Evolutionary conservation across 2,888 invertebrate genomes (phyloP), one percentile per base, ranked within the genome.

Genomic region (Drosophila ustulata): DNA sequence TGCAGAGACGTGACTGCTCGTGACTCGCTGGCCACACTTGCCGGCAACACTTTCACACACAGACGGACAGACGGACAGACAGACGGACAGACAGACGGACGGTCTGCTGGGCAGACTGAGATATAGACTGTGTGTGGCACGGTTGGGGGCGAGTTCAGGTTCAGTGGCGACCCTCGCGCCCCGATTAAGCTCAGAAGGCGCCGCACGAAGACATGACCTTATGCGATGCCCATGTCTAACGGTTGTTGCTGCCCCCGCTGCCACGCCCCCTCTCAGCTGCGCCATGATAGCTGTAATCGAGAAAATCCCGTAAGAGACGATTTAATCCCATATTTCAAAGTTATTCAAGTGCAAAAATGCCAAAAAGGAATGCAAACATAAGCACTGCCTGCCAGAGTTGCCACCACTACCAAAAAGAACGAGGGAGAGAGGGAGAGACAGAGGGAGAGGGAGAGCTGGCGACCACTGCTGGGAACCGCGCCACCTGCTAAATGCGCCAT

Each of bases 331-430:
- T 89, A 89, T 90, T 91, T 89, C 89, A 90, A 89, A 91, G 87
- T 91, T 89, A 90, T 82, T 90, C 90, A 90, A 90, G 90, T 91
- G 91, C 87, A 90, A 91, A 91, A 90, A 90, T 90, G 89, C 85
- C 89, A 91, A 83, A 88, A 86, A 82, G 81, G 85, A 90, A 83
- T 82, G 83, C 80, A 82, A 84, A 89, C 88, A 87, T 86, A 88
- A 88, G 88, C 88, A 85, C 86, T 82, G 68, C 70, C 23, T 18
- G 73, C 72, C 72, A 66, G 59, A 34, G 52, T 63, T 59, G 64
- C 64, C 52, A 57, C 58, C 58, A 50, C 64, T 66, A 61, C 70
- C 63, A 73, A 63, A 73, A 61, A 76, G 63, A 28, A 8, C 3
- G 28, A 9, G 9, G 9, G 11, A 11, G n/a, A 3, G 4, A 25